Evolutionary conservation across 2,888 invertebrate genomes (phyloP).

Genomic region (Clanis bilineata): DNA sequence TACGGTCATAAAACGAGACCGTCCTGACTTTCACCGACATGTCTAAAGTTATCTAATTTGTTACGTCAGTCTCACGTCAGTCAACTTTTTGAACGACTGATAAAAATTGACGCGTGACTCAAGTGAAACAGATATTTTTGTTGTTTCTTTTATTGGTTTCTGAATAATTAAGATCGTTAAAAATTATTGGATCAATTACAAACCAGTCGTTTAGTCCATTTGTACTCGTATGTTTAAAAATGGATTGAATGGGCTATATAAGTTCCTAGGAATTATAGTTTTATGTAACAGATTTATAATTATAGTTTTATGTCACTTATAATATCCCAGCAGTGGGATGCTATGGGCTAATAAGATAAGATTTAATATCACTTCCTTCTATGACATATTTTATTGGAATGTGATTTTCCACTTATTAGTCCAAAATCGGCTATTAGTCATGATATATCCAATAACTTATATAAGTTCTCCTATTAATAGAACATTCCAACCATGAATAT

Average conservation of each 20-base stretch:
- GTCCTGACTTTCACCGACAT: conserved; percentile 52
- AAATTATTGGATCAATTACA: background rate
- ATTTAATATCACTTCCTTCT: background rate
- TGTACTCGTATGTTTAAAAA: background rate
- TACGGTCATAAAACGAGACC: conserved; percentile 25
- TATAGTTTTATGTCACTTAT: background rate
- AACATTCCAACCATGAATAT: background rate
- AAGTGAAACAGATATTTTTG: background rate
- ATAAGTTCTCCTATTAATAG: background rate
- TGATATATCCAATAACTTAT: background rate
- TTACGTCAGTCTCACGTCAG: conserved; percentile 51
- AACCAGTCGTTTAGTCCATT: background rate
- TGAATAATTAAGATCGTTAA: background rate
- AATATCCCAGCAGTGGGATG: too few relatives aligned
- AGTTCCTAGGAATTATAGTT: background rate
- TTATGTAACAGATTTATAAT: background rate
- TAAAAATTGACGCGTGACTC: background rate
- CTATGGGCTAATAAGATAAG: too few relatives aligned
- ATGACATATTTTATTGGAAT: background rate
- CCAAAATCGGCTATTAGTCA: background rate
- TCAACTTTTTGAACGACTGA: conserved; percentile 28
- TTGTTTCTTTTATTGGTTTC: background rate
- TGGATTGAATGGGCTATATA: background rate
- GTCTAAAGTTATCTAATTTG: conserved; percentile 55
- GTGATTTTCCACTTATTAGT: background rate